A percentile compares a stretch with the other conserved stretches of the same genome.
Conservation (phyloP, 2,888 invertebrate species). For the Trichogramma dendrolimi region DNA sequence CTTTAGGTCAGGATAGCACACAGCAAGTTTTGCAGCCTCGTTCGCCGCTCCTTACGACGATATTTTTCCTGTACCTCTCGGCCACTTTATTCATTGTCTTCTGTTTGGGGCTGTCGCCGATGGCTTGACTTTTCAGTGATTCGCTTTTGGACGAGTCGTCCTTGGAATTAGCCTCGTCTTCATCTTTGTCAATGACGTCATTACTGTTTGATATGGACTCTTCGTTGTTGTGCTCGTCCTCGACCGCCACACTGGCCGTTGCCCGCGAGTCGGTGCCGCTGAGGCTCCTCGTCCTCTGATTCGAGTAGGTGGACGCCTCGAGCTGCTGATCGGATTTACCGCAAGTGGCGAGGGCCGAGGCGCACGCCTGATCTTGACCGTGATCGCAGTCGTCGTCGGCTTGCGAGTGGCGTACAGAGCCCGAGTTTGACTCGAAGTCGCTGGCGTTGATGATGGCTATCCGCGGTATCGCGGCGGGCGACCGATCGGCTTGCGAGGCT, state of each 20-base stretch:
- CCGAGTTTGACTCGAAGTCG: slow-evolving; percentile 48
- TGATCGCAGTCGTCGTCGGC: slow-evolving; percentile 1
- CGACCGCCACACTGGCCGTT: neutral
- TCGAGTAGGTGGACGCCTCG: slow-evolving; percentile 34
- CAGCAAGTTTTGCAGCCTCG: slow-evolving; percentile 45
- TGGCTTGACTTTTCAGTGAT: slow-evolving; percentile 40
- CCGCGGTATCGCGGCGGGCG: slow-evolving; percentile 41
- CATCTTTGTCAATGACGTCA: neutral
- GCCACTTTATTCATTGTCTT: slow-evolving; percentile 41
- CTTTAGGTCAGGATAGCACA: slow-evolving; percentile 34
- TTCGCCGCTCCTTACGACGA: slow-evolving; percentile 35
- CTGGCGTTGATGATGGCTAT: slow-evolving; percentile 50
- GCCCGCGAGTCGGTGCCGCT: slow-evolving; percentile 42
- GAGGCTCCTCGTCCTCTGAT: slow-evolving; percentile 40
- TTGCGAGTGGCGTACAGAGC: slow-evolving; percentile 43
- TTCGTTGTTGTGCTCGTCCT: slow-evolving; percentile 37
- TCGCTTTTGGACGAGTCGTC: slow-evolving; percentile 36
- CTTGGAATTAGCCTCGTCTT: slow-evolving; percentile 10
- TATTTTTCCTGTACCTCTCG: slow-evolving; percentile 40
- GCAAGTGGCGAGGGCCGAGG: slow-evolving; percentile 15
- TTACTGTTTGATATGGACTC: neutral
- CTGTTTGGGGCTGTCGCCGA: slow-evolving; percentile 35
- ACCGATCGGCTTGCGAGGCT: neutral
- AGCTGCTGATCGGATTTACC: slow-evolving; percentile 35
- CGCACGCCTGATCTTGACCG: neutral